Evolutionary conservation across 2,888 invertebrate genomes (phyloP).

Genomic region (Epistrophella euchroma): DNA sequence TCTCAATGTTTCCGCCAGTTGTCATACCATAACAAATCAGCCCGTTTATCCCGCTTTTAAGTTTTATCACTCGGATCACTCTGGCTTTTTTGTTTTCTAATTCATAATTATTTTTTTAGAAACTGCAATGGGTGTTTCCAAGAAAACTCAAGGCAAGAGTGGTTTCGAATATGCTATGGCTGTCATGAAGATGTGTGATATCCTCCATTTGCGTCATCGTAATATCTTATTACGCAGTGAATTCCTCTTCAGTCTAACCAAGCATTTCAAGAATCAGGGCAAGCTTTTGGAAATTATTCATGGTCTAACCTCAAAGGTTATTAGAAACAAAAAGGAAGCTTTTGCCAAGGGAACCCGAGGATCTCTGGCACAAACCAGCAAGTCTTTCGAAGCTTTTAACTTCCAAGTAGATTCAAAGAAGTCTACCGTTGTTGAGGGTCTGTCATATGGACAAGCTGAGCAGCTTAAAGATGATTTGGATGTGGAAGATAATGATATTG

Average conservation of each 20-base stretch:
- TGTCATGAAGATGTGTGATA: constrained; percentile 95
- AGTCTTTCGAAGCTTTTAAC: constrained; percentile 73
- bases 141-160: constrained; percentile 91
- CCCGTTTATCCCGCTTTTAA: too few species aligned
- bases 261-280: constrained; percentile 90
- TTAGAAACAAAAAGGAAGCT: constrained; percentile 90
- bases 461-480: constrained; percentile 92
- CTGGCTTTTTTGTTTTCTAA: neutral
- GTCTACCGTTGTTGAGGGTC: constrained; percentile 86
- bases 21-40: too few species aligned
- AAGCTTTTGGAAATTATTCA: constrained; percentile 91
- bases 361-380: constrained; percentile 79
- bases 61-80: neutral
- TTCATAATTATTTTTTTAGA: constrained; percentile 84
- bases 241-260: constrained; percentile 90
- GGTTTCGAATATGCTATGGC: constrained; percentile 94
- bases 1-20: too few species aligned
- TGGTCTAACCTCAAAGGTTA: constrained; percentile 91
- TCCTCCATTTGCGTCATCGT: constrained; percentile 92
- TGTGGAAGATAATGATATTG: constrained; percentile 90
- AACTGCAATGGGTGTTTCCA: constrained; percentile 95
- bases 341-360: constrained; percentile 87
- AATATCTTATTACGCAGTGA: constrained; percentile 92
- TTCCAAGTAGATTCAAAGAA: constrained; percentile 69
- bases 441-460: constrained; percentile 89